Conservation (phyloP, 2,797 vertebrate genomes). For the Spondyliosoma cantharus region DNA sequence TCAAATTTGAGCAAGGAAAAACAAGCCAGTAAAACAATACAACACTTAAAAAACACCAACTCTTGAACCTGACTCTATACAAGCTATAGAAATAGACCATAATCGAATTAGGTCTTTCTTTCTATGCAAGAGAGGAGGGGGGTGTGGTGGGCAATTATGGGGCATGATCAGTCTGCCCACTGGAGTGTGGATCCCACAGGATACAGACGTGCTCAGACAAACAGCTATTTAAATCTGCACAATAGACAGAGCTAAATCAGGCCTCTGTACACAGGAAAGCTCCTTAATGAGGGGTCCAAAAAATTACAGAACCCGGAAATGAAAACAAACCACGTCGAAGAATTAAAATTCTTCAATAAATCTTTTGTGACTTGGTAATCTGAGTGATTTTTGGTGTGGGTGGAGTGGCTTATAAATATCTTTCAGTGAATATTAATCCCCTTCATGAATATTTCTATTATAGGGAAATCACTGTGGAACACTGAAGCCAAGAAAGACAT, state of each 20-base stretch:
- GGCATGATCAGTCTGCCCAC: slow-evolving; percentile 63
- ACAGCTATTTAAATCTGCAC: slow-evolving; percentile 65
- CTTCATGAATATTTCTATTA: slow-evolving; percentile 68
- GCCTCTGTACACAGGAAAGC: slow-evolving; percentile 37
- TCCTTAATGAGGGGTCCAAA: slow-evolving; percentile 45
- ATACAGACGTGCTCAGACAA: slow-evolving; percentile 67
- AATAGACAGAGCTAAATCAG: slow-evolving; percentile 57
- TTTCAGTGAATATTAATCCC: slow-evolving; percentile 62
- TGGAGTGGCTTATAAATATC: slow-evolving; percentile 37
- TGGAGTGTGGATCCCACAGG: slow-evolving; percentile 70
- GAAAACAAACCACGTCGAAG: slow-evolving; percentile 32
- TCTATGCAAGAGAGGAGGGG: slow-evolving; percentile 17
- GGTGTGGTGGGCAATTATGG: slow-evolving; percentile 58
- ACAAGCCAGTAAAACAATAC: slow-evolving; percentile 16
- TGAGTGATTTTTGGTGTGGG: background rate
- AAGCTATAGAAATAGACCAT: slow-evolving; percentile 42
- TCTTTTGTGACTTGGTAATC: slow-evolving; percentile 11
- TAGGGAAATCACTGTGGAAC: slow-evolving; percentile 47
- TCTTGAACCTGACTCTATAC: slow-evolving; percentile 32
- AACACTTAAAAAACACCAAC: slow-evolving; percentile 11
- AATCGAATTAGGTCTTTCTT: slow-evolving; percentile 63
- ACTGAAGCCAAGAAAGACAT: slow-evolving; percentile 40
- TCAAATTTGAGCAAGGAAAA: slow-evolving; percentile 26
- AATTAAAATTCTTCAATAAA: slow-evolving; percentile 25
- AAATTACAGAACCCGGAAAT: slow-evolving; percentile 33